Evolutionary conservation across 1,140 invertebrate genomes (phyloP).

Genomic region (Homarus americanus): DNA sequence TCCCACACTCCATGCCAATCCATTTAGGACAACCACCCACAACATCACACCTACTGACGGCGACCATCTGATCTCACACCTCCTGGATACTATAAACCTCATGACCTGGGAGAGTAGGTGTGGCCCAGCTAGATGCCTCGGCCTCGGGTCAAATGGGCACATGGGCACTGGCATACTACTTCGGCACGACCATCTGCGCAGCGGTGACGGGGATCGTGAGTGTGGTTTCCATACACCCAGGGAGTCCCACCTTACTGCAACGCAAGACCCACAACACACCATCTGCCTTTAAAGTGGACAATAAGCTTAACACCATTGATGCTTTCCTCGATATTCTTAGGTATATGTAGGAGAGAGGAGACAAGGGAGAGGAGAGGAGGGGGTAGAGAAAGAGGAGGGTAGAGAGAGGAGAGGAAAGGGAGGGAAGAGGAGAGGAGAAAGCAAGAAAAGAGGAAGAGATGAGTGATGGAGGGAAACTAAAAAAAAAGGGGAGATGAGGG

Average conservation of each 20-base stretch:
- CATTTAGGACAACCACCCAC: not conserved
- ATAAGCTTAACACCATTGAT: slow-evolving; percentile 48
- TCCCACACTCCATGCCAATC: not conserved
- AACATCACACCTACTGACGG: not conserved
- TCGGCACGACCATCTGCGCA: slow-evolving; percentile 48
- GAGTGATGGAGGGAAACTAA: not conserved
- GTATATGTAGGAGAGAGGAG: slow-evolving; percentile 7
- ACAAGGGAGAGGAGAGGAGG: too few species aligned
- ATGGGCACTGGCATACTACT: slow-evolving; percentile 53
- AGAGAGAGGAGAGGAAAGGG: not conserved
- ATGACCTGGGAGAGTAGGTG: slow-evolving; percentile 22
- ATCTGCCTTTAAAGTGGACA: not conserved
- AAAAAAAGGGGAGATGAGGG: too few species aligned
- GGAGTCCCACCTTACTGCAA: slow-evolving; percentile 41
- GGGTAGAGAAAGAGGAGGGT: too few species aligned
- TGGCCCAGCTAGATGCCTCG: slow-evolving; percentile 59
- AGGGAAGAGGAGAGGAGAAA: not conserved
- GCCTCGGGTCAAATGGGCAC: slow-evolving; percentile 59
- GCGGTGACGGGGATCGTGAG: slow-evolving; percentile 47
- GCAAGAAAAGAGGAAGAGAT: not conserved
- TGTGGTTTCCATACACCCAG: slow-evolving; percentile 52
- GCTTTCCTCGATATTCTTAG: slow-evolving; percentile 60
- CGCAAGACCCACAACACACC: not conserved
- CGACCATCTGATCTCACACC: not conserved
- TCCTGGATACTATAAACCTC: not conserved